These are phyloP conservation scores for Pasiphila rectangulata DNA, from an alignment of 2,888 invertebrate genomes.

Conservation along the genomic window DNA sequence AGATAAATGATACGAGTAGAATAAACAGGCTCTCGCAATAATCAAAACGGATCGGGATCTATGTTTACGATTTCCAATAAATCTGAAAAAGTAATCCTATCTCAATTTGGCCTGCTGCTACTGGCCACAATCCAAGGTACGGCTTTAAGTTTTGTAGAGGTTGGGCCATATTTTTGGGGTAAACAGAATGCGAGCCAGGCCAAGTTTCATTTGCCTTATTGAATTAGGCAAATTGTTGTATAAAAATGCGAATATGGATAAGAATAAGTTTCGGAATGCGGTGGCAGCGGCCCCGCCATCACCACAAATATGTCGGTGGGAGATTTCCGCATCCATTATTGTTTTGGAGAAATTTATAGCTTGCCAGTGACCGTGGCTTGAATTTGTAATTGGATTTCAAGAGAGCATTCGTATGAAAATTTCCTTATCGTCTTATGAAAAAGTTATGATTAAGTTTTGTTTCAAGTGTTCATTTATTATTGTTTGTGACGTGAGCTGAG, in stretches of 20 bases:
- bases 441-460: conserved; percentile 39
- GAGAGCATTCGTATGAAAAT: conserved; percentile 44
- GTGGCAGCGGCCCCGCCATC: conserved; percentile 31
- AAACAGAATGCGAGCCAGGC: conserved; percentile 39
- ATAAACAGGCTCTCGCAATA: conserved; percentile 38
- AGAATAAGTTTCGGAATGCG: conserved; percentile 40
- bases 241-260: conserved; percentile 29
- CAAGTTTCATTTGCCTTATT: conserved; percentile 37
- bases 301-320: conserved; percentile 37
- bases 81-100: conserved; percentile 51
- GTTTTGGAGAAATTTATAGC: conserved; percentile 59
- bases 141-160: conserved; percentile 49
- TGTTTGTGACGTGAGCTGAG: conserved; percentile 32
- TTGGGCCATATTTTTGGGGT: conserved; percentile 41
- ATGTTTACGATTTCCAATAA: conserved; percentile 48
- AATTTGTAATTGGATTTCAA: conserved; percentile 58
- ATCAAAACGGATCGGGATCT: conserved; percentile 35
- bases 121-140: conserved; percentile 59
- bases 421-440: conserved; percentile 43
- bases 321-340: conserved; percentile 49
- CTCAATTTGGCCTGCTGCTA: conserved; percentile 48
- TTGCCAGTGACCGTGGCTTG: conserved; percentile 47
- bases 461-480: conserved; percentile 39
- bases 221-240: conserved; percentile 31
- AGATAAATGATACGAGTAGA: conserved; percentile 35